Evolutionary conservation across 2,888 invertebrate genomes (phyloP), one percentile per base, ranked within the genome.

Genomic region (Drosophila leonis): DNA sequence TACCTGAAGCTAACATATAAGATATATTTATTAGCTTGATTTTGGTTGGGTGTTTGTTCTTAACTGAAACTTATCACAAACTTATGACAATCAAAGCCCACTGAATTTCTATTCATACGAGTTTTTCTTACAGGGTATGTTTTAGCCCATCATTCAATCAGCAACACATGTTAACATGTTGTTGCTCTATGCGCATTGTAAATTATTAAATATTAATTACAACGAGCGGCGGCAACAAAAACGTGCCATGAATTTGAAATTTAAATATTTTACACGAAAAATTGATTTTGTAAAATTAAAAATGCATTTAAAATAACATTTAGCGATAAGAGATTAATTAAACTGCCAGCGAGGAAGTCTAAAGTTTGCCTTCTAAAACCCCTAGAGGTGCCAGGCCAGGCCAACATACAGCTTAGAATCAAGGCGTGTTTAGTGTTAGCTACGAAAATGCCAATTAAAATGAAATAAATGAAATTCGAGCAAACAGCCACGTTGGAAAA

Each of bases 301-400:
- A 84, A 82, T 73, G 70, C 69, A 83, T 73, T 83, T 85, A 64
- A 78, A 87, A 87, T 72, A 67, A 72, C 71, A 82, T 88, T 83
- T 60, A 67, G 64, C 80, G 86, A 88, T 88, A 80, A 90, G 56
- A 88, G 80, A 90, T 90, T 84, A 84, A 88, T 90, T 90, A 78
- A 90, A 83, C 65, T 67, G 83, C 78, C 83, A 66, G 82, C 61
- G 49, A 84, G 82, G 82, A 82, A 85, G 80, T 65, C 49, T 10
- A 13, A 12, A 18, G 31, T 7, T 37, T 35, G 52, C 37, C 37
- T 35, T 48, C n/a, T 39, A 48, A 59, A 33, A 18, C 59, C 46
- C 57, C 46, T 39, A 4, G 48, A 33, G 51, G 15, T 51, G 59
- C 13, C 35, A 20, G 78, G 55, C 56, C 39, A 51, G 59, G 59